Base-by-base conservation (phyloP, 2,888 invertebrate species). In the Phragmatobia fuliginosa region DNA sequence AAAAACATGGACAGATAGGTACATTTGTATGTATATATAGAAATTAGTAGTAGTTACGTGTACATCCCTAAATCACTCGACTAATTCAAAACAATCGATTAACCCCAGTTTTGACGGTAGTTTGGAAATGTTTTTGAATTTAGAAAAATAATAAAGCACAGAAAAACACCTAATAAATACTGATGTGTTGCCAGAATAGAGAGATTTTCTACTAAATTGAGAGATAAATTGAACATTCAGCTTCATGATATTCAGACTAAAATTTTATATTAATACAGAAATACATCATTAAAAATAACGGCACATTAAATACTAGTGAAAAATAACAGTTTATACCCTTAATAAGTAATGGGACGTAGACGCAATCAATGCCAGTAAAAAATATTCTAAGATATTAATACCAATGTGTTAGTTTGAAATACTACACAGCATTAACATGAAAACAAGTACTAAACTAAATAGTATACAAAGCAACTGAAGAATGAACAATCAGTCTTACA, bases 401-500 rank as follows among this genome's bases (percentile, higher is more conserved):
- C 14, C 14, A 52, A 45, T 60, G 45, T 59, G 45, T 59, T 32
- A 59, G 38, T 49, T 1, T 10, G 31, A 62, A 38, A 60, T 66
- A 56, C 41, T 25, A 41, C 10, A 62, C 36, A 25, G 18, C n/a
- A 38, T 11, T 59, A 31, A 63, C 14, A 63, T n/a, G 32, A 58
- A 59, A 58, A 6, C 33, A 68, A 45, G 58, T 45, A 59, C 49
- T 68, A 63, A 56, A 41, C 59, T 64, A 60, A 60, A 21, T 25
- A 58, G 62, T 41, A 1, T 66, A n/a, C 36, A 14, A 61, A 64
- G 61, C 59, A 67, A 67, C 60, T 67, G 73, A 75, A 75, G 31
- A 31, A 72, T 18, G 68, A 77, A 81, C 70, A 77, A 83, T 81
- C 80, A 82, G 79, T 82, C 83, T 82, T 84, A 85, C 67, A 72